Evolutionary conservation across 1,140 invertebrate species (phyloP), one percentile per base, ranked within the genome.

Genomic region (Anagrus nilaparvatae): DNA sequence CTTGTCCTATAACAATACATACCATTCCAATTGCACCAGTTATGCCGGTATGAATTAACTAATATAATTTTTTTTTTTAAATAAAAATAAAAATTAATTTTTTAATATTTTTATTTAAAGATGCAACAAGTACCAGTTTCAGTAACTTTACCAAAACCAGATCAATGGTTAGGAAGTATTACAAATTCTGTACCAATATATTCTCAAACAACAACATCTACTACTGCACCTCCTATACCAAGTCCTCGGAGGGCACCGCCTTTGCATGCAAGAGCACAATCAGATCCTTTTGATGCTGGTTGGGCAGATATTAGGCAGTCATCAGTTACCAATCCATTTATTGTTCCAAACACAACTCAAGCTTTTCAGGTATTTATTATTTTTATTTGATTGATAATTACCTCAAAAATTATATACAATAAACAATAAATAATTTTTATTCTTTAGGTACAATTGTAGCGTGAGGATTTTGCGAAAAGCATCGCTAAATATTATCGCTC

Each of bases 211-310:
- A n/a, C 48, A 54, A 39, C 49, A 29, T n/a, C n/a, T n/a, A n/a
- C n/a, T n/a, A 14, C 29, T 14, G 29, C 29, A 25, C 65, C 62
- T 8, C 63, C 64, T 34, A 45, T 52, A 37, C 43, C 40, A 27
- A 64, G 53, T 54, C 75, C 61, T 14, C 72, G 70, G 47, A 60
- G 73, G 29, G 67, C 69, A 13, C 63, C 69, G 5, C 71, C 79
- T 18, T 59, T 79, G 6, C 79, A 81, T 53, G 77, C 81, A 8
- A 70, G 75, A 1, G 71, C 77, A 10, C 47, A 62, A 1, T 53
- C 65, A 6, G 87, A 92, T 69, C 87, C 87, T 0, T 90, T 90
- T 56, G 84, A 90, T 60, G 84, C 84, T 5, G 87, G 88, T 54
- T 90, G 87, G 87, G 84, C 81, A 2, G 79, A 80, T 17, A 63